These are phyloP conservation scores for Heliornis fulica DNA, from an alignment of 2,113 vertebrate species.

Conservation along the genomic window DNA sequence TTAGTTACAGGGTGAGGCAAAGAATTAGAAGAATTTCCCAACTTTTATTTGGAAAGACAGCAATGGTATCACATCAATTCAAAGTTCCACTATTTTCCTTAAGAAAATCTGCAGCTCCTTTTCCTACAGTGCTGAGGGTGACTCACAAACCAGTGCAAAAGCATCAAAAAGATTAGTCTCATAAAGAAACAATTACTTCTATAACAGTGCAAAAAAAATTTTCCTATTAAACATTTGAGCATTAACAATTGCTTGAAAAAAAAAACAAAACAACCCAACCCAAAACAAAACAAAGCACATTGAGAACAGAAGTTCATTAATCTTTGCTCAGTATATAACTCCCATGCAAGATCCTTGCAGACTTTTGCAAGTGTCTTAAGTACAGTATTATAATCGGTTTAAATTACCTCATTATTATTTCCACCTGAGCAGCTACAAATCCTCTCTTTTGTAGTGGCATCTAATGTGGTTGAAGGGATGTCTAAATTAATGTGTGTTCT, in stretches of 20 bases:
- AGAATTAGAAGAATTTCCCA: not conserved
- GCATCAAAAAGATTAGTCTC: conserved; percentile 1
- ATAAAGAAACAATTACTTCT: conserved; percentile 50
- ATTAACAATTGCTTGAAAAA: not conserved
- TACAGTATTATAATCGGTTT: not conserved
- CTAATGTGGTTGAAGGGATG: not conserved
- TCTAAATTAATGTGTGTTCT: not conserved
- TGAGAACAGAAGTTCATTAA: conserved; percentile 27
- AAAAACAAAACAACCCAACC: not conserved
- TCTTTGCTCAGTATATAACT: not conserved
- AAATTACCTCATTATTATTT: conserved; percentile 36
- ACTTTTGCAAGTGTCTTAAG: conserved; percentile 28
- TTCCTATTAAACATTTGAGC: not conserved
- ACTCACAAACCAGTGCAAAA: not conserved
- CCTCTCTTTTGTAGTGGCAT: not conserved
- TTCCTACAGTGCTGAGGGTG: not conserved
- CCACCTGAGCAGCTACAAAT: not conserved
- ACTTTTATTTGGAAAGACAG: not conserved
- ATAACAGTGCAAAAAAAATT: not conserved
- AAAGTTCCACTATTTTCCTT: not conserved
- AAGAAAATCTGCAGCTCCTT: not conserved
- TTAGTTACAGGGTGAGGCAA: not conserved
- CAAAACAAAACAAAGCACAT: not conserved
- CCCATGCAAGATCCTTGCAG: not conserved
- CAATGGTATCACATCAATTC: not conserved